Conservation (phyloP, 2,113 vertebrate species). For the Machaerirhynchus nigripectus region DNA sequence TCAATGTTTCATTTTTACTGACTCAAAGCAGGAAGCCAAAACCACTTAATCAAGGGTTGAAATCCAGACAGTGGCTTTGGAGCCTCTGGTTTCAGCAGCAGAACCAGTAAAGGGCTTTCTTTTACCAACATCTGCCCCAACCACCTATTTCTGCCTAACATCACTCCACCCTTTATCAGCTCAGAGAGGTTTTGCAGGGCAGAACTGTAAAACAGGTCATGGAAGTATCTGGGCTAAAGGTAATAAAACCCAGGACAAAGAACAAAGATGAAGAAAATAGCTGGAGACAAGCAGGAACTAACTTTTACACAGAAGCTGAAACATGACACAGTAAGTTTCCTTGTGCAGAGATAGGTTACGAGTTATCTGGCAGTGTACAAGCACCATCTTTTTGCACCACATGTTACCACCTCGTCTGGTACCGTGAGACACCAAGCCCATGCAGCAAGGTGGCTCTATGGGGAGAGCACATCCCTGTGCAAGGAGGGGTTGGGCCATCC, state of each 20-base stretch:
- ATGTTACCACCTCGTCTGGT: background rate
- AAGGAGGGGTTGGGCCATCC: background rate
- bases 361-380: background rate
- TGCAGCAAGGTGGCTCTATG: background rate
- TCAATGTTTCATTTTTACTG: background rate
- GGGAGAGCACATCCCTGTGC: background rate
- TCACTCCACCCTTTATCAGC: background rate
- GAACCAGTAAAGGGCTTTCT: background rate
- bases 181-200: background rate
- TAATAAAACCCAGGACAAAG: background rate
- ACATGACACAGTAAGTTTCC: background rate
- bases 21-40: background rate
- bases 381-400: background rate
- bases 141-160: background rate
- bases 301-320: background rate
- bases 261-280: background rate
- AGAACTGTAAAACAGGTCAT: background rate
- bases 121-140: background rate
- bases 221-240: background rate
- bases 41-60: background rate
- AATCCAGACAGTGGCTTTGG: background rate
- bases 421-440: background rate
- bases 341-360: background rate
- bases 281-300: background rate
- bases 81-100: background rate